phyloP scores from a whole-genome alignment of 1,140 invertebrate genomes.

The Araneus ventricosus region DNA sequence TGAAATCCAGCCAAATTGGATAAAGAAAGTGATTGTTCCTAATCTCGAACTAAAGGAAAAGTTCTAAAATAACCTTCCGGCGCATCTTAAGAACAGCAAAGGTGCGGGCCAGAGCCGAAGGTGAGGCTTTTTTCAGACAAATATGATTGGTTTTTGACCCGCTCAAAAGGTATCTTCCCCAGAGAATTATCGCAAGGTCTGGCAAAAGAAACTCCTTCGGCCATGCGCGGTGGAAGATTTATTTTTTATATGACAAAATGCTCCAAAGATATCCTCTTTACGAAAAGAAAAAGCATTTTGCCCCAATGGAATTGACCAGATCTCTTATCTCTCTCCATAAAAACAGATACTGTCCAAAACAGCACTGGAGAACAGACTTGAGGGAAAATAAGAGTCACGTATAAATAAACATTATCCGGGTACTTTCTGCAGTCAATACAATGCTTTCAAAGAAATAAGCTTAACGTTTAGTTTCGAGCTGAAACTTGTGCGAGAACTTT shows the following conservation, averaged over 20 bases:
- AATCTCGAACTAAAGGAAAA: not conserved
- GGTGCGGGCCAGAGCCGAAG: not conserved
- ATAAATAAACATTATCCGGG: conserved; percentile 54
- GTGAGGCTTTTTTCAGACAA: not conserved
- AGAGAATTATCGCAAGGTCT: not conserved
- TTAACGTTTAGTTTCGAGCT: conserved; percentile 47
- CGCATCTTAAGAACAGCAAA: not conserved
- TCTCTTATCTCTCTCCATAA: conserved; percentile 48
- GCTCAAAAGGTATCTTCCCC: not conserved
- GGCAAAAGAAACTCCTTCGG: not conserved
- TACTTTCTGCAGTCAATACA: conserved; percentile 52
- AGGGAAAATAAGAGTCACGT: conserved; percentile 49
- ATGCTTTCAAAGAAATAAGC: conserved; percentile 65
- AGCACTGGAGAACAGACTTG: conserved; percentile 6
- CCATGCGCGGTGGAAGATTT: not conserved
- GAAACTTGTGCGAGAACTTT: not conserved
- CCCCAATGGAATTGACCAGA: conserved; percentile 39
- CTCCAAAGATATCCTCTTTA: conserved; percentile 10
- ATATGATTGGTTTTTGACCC: conserved; percentile 30
- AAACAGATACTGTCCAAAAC: conserved; percentile 46
- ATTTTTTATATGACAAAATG: conserved; percentile 37
- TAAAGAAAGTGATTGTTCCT: too few relatives aligned
- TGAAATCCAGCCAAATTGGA: too few relatives aligned
- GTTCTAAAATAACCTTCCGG: not conserved
- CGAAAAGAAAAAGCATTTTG: conserved; percentile 10